Base-by-base conservation (phyloP, 2,797 vertebrate genomes). In the Staurois parvus region DNA sequence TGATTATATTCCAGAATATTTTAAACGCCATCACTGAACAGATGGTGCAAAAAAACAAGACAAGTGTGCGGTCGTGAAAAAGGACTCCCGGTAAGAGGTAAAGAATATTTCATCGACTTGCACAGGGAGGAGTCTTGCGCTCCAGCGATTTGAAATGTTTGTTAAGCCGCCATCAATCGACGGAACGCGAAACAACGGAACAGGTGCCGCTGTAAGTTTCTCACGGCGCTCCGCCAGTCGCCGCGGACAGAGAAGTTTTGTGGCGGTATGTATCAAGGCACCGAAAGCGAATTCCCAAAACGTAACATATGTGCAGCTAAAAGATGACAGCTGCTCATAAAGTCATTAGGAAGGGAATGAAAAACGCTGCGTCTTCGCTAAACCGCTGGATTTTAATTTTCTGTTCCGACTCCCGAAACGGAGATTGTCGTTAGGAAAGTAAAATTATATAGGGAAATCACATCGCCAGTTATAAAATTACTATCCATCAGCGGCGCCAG, bases 241-340 rank as follows among this genome's bases (percentile, higher is more conserved):
- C 76, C 21, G 56, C 28, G 5, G 56, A 37, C 15, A 56, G 80
- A 42, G 40, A 48, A 67, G 59, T 67, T n/a, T 48, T 37, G 30
- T 30, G 28, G 32, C 59, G 34, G 10, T 40, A 10, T 17, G 72
- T 74, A 72, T 48, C 56, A 30, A 9, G 68, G 72, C 67, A 68
- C 42, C 28, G 8, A 28, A 17, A 13, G 30, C 15, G 28, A 75
- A 42, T 83, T 45, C 59, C 72, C 81, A 48, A 56, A 68, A 62
- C 28, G 19, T 24, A 64, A 30, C 83, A 77, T 76, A 72, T 84
- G 83, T 62, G 45, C n/a, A 45, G 62, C 64, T 40, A 29, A 42
- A 45, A 64, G 64, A 69, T 84, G 83, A 62, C 83, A 84, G 66
- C 83, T 84, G 83, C 75, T 70, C 26, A 78, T 52, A 77, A 78